These are phyloP conservation scores for Hermatobates lingyangjiaoensis DNA, from an alignment of 1,140 invertebrate genomes.

Conservation along the genomic window DNA sequence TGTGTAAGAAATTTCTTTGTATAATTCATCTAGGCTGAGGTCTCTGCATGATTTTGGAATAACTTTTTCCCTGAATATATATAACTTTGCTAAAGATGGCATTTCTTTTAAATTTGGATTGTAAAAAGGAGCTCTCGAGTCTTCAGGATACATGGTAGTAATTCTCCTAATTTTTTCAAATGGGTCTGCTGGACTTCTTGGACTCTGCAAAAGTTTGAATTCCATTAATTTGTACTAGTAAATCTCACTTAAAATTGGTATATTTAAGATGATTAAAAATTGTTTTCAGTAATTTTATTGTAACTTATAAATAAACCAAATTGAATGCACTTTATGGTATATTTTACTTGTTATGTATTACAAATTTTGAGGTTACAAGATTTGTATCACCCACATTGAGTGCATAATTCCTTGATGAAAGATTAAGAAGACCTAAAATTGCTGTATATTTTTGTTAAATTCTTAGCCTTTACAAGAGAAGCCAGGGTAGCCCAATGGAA, in stretches of 20 bases:
- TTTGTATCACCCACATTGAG: too few relatives aligned
- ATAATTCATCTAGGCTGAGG: constrained; percentile 20
- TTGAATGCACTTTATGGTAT: too few relatives aligned
- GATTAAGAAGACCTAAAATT: too few relatives aligned
- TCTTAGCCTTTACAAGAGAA: too few relatives aligned
- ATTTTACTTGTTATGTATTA: too few relatives aligned
- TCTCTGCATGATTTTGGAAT: constrained; percentile 67
- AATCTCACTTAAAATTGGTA: neutral
- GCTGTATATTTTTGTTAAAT: too few relatives aligned
- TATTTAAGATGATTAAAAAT: neutral
- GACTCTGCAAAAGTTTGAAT: constrained; percentile 36
- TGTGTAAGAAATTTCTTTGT: constrained; percentile 7
- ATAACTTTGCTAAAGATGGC: constrained; percentile 44
- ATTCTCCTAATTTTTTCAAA: constrained; percentile 65
- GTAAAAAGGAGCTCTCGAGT: constrained; percentile 79
- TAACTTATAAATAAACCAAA: neutral
- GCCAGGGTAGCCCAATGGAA: too few relatives aligned
- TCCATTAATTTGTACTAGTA: too few relatives aligned
- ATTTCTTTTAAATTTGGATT: constrained; percentile 45
- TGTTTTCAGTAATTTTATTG: neutral
- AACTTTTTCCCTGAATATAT: constrained; percentile 52
- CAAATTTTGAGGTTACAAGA: too few relatives aligned
- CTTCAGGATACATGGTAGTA: constrained; percentile 58
- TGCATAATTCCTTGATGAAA: too few relatives aligned
- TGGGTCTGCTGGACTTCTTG: constrained; percentile 60